Conservation (phyloP, 2,888 invertebrate genomes). For the Itoplectis maculator region DNA sequence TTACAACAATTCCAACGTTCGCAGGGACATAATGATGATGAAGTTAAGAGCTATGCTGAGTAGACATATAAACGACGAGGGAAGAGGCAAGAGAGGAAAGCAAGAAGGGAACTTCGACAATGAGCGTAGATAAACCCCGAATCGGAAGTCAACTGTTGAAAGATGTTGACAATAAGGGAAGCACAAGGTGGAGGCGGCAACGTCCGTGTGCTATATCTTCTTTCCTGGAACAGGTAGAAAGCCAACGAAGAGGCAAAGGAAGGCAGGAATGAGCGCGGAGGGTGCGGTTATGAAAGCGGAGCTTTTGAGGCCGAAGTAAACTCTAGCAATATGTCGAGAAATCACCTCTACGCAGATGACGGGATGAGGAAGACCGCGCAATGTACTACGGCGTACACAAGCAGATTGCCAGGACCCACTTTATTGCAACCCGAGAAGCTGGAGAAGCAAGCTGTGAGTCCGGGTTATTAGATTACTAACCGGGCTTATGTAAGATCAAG, state of each 20-base stretch:
- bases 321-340: conserved; percentile 16
- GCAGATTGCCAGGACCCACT: conserved; percentile 42
- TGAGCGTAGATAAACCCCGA: conserved; percentile 1
- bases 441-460: conserved; percentile 41
- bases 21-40: not conserved
- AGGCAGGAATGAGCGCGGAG: conserved; percentile 5
- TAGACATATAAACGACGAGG: not conserved
- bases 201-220: not conserved
- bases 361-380: conserved; percentile 4
- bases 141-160: conserved; percentile 8
- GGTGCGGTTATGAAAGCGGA: conserved; percentile 11
- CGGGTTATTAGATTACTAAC: conserved; percentile 51
- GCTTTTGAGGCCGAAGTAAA: conserved; percentile 12
- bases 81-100: not conserved
- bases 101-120: not conserved
- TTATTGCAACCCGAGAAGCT: conserved; percentile 40
- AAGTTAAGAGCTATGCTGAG: not conserved
- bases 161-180: conserved; percentile 8
- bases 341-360: conserved; percentile 21
- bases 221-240: not conserved
- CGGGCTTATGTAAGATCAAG: conserved; percentile 56
- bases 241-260: conserved; percentile 6
- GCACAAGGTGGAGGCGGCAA: not conserved
- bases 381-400: conserved; percentile 27
- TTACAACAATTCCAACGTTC: not conserved